Percentiles rank a stretch among this genome's conserved stretches.
Evolutionary conservation across 1,140 invertebrate genomes (phyloP).

Genomic region (Euglossa dilemma): DNA sequence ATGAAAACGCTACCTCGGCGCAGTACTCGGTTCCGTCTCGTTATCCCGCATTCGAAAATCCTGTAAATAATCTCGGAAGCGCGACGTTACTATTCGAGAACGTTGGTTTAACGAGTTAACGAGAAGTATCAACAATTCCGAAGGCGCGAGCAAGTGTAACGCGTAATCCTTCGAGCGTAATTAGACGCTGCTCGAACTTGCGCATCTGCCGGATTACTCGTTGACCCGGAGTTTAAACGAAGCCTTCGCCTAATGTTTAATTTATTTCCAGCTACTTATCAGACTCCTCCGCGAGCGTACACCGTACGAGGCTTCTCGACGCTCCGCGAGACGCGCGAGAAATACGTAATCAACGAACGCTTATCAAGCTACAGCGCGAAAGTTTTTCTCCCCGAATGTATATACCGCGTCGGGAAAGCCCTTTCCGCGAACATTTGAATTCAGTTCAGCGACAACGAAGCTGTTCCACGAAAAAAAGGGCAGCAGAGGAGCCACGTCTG

Average conservation of each 20-base stretch:
- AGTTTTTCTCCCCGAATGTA: too few relatives aligned
- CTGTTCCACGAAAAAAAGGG: neutral
- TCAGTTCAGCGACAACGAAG: neutral
- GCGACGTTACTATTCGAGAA: neutral
- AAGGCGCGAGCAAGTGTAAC: conserved; percentile 14
- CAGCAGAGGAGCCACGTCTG: neutral
- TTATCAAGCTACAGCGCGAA: neutral
- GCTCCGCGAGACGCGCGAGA: neutral
- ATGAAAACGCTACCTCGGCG: too few relatives aligned
- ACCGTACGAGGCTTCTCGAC: neutral
- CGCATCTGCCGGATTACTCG: conserved; percentile 35
- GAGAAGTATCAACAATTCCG: neutral
- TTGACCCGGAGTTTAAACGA: conserved; percentile 54
- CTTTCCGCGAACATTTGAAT: neutral
- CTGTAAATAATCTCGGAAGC: neutral
- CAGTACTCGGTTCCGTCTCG: neutral
- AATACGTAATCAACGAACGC: neutral
- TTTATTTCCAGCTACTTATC: conserved; percentile 40
- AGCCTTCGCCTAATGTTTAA: conserved; percentile 49
- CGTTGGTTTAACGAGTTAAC: neutral
- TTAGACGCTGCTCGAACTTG: conserved; percentile 49
- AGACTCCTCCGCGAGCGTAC: neutral
- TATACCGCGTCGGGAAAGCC: neutral
- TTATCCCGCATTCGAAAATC: neutral
- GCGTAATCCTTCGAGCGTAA: conserved; percentile 45